A percentile compares a stretch with the other conserved stretches of the same genome.
phyloP scores from a whole-genome alignment of 1,140 invertebrate genomes.

The Drosophila novamexicana region DNA sequence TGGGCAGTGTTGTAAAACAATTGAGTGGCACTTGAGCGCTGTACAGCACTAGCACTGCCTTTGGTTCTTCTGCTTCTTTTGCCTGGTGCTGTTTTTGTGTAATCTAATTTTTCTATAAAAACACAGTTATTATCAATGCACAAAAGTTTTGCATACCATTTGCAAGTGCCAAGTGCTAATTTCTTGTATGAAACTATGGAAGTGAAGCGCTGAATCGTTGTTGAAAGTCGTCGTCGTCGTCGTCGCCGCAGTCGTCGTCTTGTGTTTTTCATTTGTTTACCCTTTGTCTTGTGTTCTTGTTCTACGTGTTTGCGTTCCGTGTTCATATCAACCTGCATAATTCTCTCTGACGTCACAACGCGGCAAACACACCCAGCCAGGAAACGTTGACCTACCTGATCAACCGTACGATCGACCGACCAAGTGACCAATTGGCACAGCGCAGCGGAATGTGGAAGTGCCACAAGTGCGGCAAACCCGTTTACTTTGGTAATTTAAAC shows the following conservation, averaged over 20 bases:
- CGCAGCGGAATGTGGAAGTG: slow-evolving; percentile 91
- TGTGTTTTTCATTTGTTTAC: slow-evolving; percentile 67
- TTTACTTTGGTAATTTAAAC: slow-evolving; percentile 90
- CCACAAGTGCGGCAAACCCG: slow-evolving; percentile 93
- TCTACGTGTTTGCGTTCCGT: slow-evolving; percentile 64
- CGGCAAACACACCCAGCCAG: slow-evolving; percentile 30
- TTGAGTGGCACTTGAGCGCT: not conserved
- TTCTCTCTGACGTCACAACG: slow-evolving; percentile 38
- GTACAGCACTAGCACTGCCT: slow-evolving; percentile 36
- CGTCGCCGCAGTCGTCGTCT: slow-evolving; percentile 35
- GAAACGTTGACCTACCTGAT: slow-evolving; percentile 58
- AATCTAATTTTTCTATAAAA: slow-evolving; percentile 63
- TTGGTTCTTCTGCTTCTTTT: slow-evolving; percentile 52
- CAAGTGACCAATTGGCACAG: slow-evolving; percentile 31
- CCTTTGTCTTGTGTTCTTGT: slow-evolving; percentile 67
- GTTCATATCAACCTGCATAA: slow-evolving; percentile 60
- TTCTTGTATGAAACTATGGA: slow-evolving; percentile 66
- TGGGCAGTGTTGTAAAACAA: slow-evolving; percentile 17
- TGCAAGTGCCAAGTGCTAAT: slow-evolving; percentile 39
- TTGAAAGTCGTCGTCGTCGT: slow-evolving; percentile 10
- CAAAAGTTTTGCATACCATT: slow-evolving; percentile 19
- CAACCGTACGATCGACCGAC: slow-evolving; percentile 33
- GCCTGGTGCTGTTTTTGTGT: slow-evolving; percentile 67
- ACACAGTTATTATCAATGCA: slow-evolving; percentile 40
- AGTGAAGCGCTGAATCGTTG: slow-evolving; percentile 41